Percentiles rank a stretch among this genome's conserved stretches.
Conservation (phyloP, 1,140 invertebrate species). For the Delia radicum region DNA sequence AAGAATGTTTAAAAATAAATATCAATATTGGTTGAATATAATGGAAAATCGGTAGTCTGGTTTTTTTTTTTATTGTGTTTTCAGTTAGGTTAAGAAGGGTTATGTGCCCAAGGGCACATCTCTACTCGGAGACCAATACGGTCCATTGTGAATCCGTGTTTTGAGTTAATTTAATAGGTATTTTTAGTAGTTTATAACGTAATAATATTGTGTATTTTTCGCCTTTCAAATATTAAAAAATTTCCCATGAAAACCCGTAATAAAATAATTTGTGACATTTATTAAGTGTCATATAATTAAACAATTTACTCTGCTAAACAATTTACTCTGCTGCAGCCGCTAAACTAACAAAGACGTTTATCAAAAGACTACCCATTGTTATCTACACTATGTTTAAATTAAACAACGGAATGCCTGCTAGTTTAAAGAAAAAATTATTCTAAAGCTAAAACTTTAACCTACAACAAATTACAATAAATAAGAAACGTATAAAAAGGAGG, state of each 20-base stretch:
- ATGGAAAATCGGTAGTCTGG: no score
- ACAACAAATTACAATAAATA: neutral
- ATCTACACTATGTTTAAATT: neutral
- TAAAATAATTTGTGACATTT: neutral
- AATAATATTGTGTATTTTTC: no score
- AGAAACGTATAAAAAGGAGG: neutral
- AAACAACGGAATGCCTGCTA: neutral
- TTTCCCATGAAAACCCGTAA: neutral
- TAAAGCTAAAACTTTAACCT: neutral
- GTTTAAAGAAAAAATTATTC: neutral
- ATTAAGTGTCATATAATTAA: neutral
- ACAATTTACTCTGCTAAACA: neutral
- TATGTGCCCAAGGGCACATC: no score
- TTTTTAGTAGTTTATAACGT: no score
- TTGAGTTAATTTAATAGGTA: no score
- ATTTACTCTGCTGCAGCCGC: neutral
- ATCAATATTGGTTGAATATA: no score
- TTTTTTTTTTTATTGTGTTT: no score
- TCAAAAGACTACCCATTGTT: neutral
- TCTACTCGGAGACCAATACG: no score
- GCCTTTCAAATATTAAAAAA: no score
- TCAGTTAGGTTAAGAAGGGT: no score
- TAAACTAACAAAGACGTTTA: neutral
- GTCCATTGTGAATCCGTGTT: no score
- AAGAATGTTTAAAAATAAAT: no score